Conservation (phyloP, 2,113 vertebrate species). For the Callopanchax toddi region DNA sequence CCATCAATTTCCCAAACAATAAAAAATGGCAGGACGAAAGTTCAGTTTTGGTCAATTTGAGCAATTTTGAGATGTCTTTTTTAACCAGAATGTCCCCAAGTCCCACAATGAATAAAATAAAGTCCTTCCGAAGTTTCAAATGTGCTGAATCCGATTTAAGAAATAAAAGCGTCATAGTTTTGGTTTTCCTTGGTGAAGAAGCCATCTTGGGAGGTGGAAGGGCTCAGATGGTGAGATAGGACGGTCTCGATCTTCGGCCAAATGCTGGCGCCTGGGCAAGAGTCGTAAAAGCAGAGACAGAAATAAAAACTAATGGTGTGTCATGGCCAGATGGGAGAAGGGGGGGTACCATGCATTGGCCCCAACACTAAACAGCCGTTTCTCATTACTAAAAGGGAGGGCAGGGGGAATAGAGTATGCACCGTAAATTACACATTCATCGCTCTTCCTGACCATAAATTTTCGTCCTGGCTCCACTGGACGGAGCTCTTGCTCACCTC, state of each 20-base stretch:
- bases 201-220: conserved; percentile 58
- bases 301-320: conserved; percentile 84
- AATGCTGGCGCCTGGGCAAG: conserved; percentile 66
- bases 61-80: neutral
- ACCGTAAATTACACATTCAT: conserved; percentile 80
- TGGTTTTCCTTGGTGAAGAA: conserved; percentile 44
- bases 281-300: conserved; percentile 76
- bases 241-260: conserved; percentile 56
- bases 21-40: no score
- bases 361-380: conserved; percentile 79
- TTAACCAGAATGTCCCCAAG: no score
- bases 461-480: conserved; percentile 70
- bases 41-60: neutral
- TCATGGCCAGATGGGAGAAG: conserved; percentile 75
- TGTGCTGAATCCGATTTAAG: no score
- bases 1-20: no score
- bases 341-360: conserved; percentile 64
- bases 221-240: conserved; percentile 55
- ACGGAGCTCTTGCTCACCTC: conserved; percentile 63
- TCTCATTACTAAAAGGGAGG: conserved; percentile 81
- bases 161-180: neutral
- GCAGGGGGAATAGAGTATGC: conserved; percentile 75
- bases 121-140: no score
- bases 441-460: conserved; percentile 80
- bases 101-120: neutral